Percentiles rank a stretch among this genome's conserved stretches.
Conservation (phyloP, 2,113 vertebrate species). For the Falco punctatus region DNA sequence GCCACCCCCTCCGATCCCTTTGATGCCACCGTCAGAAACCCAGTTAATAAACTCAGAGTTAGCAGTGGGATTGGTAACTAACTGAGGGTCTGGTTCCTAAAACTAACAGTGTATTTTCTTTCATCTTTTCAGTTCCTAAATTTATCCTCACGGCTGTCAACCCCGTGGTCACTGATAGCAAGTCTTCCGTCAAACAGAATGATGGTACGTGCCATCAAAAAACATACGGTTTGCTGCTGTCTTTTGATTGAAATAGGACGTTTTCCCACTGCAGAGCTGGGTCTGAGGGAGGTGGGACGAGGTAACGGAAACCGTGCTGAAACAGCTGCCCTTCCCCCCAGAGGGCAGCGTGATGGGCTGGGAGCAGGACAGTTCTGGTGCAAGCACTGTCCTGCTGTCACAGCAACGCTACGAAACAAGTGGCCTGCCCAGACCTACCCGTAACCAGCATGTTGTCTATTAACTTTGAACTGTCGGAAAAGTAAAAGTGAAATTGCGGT, state of each 20-base stretch:
- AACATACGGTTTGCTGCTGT: neutral
- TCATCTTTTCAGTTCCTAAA: slow-evolving; percentile 77
- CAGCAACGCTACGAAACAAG: accelerated
- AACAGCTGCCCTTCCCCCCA: neutral
- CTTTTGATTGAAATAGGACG: neutral
- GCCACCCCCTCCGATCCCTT: neutral
- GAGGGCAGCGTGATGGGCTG: neutral
- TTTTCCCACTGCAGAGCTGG: neutral
- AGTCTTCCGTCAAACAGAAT: slow-evolving; percentile 65
- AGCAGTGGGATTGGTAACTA: neutral
- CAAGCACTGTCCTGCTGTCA: neutral
- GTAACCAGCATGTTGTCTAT: neutral
- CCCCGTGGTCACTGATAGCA: slow-evolving; percentile 35
- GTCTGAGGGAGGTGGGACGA: neutral
- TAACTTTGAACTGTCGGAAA: neutral
- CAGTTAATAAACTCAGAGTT: neutral
- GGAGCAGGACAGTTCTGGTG: neutral
- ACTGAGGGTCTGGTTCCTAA: neutral
- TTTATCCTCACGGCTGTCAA: slow-evolving; percentile 76
- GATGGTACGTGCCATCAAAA: slow-evolving; percentile 21
- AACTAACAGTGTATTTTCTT: slow-evolving; percentile 15
- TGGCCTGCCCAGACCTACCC: neutral
- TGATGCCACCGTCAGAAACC: neutral
- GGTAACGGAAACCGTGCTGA: neutral
- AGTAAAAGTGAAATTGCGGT: neutral